phyloP scores from a whole-genome alignment of 2,888 invertebrate genomes.

The Lypha dubia region DNA sequence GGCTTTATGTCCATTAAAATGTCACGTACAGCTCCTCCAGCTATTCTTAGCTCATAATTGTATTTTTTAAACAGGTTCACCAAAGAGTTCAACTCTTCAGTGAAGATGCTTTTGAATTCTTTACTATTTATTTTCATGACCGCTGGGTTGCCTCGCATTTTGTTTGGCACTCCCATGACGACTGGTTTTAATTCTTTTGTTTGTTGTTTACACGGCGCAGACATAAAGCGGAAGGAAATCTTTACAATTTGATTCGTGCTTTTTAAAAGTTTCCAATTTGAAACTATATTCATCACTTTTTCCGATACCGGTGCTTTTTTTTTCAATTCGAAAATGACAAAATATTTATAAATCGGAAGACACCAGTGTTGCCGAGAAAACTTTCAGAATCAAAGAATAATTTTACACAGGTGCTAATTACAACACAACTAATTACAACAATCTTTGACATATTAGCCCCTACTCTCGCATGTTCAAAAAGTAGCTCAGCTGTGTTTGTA shows the following conservation, averaged over 20 bases:
- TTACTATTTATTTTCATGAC: conserved; percentile 89
- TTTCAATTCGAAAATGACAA: conserved; percentile 21
- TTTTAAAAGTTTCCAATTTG: conserved; percentile 37
- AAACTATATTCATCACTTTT: conserved; percentile 45
- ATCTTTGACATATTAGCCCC: no score
- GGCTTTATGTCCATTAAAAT: conserved; percentile 90
- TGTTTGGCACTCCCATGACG: conserved; percentile 75
- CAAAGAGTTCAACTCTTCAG: conserved; percentile 90
- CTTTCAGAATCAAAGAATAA: no score
- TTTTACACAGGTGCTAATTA: no score
- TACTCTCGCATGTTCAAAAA: no score
- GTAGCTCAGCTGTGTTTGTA: no score
- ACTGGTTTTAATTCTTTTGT: conserved; percentile 33
- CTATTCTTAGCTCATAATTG: conserved; percentile 94
- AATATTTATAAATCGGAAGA: not conserved
- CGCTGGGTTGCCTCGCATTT: conserved; percentile 86
- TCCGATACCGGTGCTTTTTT: not conserved
- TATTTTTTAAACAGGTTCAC: conserved; percentile 90
- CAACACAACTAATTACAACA: no score
- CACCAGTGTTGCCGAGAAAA: no score
- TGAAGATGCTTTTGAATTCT: conserved; percentile 91
- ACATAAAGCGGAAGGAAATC: conserved; percentile 42
- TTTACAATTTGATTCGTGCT: conserved; percentile 37
- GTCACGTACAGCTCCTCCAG: conserved; percentile 98
- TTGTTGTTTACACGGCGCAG: conserved; percentile 47